These are phyloP conservation scores for Gnatocerus cornutus DNA, from an alignment of 2,888 invertebrate species.

Conservation along the genomic window DNA sequence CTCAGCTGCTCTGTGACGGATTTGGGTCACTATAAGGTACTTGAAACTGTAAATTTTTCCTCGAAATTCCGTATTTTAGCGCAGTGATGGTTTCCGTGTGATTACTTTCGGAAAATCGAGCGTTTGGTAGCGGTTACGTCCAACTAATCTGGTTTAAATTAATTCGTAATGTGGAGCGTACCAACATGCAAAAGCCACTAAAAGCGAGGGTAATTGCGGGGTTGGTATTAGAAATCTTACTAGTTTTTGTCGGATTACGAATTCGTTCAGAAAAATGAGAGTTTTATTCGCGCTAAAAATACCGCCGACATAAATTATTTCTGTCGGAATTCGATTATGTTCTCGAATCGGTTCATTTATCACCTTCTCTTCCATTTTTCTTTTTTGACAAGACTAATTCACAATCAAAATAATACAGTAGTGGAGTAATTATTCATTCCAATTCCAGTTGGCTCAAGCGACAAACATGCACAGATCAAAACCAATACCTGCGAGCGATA, in stretches of 20 bases:
- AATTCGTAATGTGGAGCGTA: conserved; percentile 13
- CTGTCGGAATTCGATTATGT: conserved; percentile 14
- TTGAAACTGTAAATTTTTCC: no score
- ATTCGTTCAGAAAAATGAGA: background rate
- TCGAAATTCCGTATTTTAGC: no score
- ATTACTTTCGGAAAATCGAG: conserved; percentile 7
- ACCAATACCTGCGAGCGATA: conserved; percentile 30
- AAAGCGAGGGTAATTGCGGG: background rate
- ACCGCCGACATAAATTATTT: conserved; percentile 14
- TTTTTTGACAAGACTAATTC: conserved; percentile 31
- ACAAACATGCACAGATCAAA: conserved; percentile 18
- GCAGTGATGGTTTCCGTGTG: background rate
- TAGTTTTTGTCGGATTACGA: background rate
- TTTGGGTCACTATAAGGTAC: conserved; percentile 81
- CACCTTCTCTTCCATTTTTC: conserved; percentile 29
- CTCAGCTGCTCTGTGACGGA: conserved; percentile 83
- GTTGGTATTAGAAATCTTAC: background rate
- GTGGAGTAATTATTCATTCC: conserved; percentile 31
- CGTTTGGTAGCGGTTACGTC: conserved; percentile 4
- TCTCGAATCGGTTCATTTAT: conserved; percentile 26
- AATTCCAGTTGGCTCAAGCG: conserved; percentile 9
- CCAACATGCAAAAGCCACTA: conserved; percentile 1
- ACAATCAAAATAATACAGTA: conserved; percentile 38
- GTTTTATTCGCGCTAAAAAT: conserved; percentile 4
- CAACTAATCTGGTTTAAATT: conserved; percentile 17